Conservation (phyloP, 92 coral and sea anemone species). For the Phenganax marumi region DNA sequence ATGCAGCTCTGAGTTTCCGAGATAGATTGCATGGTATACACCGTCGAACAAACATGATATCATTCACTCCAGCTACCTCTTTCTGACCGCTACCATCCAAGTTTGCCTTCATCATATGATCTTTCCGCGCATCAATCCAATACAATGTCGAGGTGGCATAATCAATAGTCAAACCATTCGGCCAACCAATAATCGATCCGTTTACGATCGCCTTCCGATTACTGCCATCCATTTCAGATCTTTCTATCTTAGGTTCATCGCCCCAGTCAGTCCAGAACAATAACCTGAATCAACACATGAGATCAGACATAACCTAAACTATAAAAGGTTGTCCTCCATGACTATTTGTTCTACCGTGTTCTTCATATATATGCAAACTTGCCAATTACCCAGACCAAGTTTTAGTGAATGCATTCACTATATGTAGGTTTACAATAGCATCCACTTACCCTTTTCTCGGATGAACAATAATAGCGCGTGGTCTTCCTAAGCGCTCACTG, state of each 20-base stretch:
- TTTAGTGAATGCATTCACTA: too few relatives aligned
- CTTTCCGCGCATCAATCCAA: conserved; percentile 77
- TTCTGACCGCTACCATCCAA: conserved; percentile 63
- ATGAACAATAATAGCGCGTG: conserved; percentile 79
- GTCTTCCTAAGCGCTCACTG: conserved; percentile 53
- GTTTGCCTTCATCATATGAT: conserved; percentile 59
- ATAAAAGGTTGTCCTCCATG: too few relatives aligned
- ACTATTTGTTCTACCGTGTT: too few relatives aligned
- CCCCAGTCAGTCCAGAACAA: conserved; percentile 96
- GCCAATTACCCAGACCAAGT: too few relatives aligned
- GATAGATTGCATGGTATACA: too few relatives aligned
- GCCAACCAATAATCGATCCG: conserved; percentile 70
- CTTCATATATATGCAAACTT: too few relatives aligned
- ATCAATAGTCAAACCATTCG: conserved; percentile 84
- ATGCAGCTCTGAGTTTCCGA: too few relatives aligned
- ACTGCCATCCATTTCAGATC: conserved; percentile 86
- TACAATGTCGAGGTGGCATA: conserved; percentile 59
- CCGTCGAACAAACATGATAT: too few relatives aligned
- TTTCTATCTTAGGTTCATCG: conserved; percentile 75
- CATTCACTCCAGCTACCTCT: too few relatives aligned
- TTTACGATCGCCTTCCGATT: conserved; percentile 61
- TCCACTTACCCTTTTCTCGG: conserved; percentile 76
- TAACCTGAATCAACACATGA: conserved; percentile 36
- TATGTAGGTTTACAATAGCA: too few relatives aligned
- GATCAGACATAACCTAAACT: not conserved